A percentile compares a stretch with the other conserved stretches of the same genome.
These are phyloP conservation scores for Probosciger aterrimus DNA, from an alignment of 2,113 vertebrate genomes.

Conservation along the genomic window DNA sequence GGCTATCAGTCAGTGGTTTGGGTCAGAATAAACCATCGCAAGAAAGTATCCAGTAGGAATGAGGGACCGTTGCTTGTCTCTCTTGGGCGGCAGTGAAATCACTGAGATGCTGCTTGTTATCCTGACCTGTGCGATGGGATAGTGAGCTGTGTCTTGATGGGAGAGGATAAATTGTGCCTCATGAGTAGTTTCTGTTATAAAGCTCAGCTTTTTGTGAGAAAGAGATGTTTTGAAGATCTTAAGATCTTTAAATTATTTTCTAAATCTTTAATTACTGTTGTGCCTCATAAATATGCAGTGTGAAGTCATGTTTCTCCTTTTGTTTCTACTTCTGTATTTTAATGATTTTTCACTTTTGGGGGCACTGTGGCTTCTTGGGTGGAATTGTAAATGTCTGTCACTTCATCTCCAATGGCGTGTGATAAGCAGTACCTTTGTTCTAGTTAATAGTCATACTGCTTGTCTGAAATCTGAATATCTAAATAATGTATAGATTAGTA, in stretches of 20 bases:
- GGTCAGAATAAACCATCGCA: not conserved
- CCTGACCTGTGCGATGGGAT: accelerated
- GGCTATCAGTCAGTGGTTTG: not conserved
- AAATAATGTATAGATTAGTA: not conserved
- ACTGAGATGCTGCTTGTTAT: not conserved
- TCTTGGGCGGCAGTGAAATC: not conserved
- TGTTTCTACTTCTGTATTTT: not conserved
- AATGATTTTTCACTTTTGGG: not conserved
- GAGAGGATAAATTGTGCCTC: not conserved
- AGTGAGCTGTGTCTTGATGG: not conserved
- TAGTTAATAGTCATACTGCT: not conserved
- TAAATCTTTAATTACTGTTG: not conserved
- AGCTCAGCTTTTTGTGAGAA: not conserved
- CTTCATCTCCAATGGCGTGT: not conserved
- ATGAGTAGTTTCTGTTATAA: not conserved
- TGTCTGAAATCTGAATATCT: not conserved
- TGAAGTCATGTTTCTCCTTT: not conserved
- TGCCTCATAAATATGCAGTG: not conserved
- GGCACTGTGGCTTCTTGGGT: not conserved
- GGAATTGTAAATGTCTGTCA: not conserved
- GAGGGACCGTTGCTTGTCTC: not conserved
- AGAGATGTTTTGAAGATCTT: not conserved
- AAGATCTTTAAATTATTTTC: not conserved
- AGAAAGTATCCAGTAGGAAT: not conserved
- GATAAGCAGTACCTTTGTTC: not conserved